phyloP scores from a whole-genome alignment of 2,888 invertebrate species.

The Hymenopus coronatus region DNA sequence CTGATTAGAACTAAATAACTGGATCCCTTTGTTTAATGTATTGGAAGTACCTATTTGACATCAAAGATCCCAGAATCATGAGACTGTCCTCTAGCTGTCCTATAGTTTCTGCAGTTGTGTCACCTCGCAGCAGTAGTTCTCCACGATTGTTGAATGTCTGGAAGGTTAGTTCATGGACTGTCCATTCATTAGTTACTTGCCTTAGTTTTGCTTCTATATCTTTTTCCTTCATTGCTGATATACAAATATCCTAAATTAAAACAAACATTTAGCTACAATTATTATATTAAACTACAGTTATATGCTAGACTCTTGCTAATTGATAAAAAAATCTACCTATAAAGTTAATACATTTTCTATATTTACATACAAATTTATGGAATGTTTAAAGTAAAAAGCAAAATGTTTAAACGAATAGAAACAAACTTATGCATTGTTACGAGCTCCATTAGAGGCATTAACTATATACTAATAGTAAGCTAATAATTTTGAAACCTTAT shows the following conservation, averaged over 20 bases:
- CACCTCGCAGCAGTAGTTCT: slow-evolving; percentile 85
- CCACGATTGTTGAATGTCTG: slow-evolving; percentile 94
- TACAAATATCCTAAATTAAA: slow-evolving; percentile 80
- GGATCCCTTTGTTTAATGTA: background rate
- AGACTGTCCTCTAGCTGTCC: slow-evolving; percentile 92
- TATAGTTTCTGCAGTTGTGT: slow-evolving; percentile 93
- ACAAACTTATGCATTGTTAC: too few relatives aligned
- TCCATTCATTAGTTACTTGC: slow-evolving; percentile 95
- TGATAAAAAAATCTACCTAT: too few relatives aligned
- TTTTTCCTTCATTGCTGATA: slow-evolving; percentile 96
- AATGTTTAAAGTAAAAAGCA: too few relatives aligned
- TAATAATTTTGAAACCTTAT: too few relatives aligned
- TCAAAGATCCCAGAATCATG: slow-evolving; percentile 91
- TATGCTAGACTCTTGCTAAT: background rate
- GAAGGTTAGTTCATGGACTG: slow-evolving; percentile 87
- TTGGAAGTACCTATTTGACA: slow-evolving; percentile 73
- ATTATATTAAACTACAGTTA: background rate
- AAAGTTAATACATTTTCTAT: too few relatives aligned
- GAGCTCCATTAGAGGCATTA: too few relatives aligned
- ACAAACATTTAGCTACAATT: background rate
- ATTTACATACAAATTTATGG: too few relatives aligned
- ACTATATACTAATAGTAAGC: too few relatives aligned
- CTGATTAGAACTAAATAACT: background rate
- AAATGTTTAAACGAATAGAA: too few relatives aligned
- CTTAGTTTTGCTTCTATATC: slow-evolving; percentile 95